Base-by-base conservation (phyloP, 2,113 vertebrate genomes). In the Notothenia rossii region DNA sequence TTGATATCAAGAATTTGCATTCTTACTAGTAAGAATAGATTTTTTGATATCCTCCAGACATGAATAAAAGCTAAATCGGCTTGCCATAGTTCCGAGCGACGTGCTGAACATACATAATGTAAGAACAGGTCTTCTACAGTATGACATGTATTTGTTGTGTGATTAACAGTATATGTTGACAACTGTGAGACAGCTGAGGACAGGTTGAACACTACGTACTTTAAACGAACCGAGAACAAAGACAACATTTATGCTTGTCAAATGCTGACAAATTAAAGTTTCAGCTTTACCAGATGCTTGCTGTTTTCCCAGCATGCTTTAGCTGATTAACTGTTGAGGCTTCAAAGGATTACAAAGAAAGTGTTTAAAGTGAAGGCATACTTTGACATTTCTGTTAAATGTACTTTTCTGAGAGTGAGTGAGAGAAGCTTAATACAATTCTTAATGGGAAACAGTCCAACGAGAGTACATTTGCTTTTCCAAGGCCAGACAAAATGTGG, bases 261-360 rank as follows among this genome's bases (percentile, higher is more conserved):
- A n/a, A n/a, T n/a, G n/a, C n/a, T n/a, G n/a, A n/a, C 20, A 77
- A 51, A 60, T 25, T 61, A 12, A 10, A 62, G 51, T 36, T 77
- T 54, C 49, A 62, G 49, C 13, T 17, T 54, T 22, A 48, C 22
- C 22, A 33, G 56, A 8, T 70, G 29, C 25, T 20, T 10, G 7
- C 22, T 33, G 40, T 45, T 18, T 25, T 48, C 43, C 9, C 25
- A 49, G 15, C 7, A 2, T 50, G 17, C 15, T 51, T 60, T 60
- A 9, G 29, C n/a, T 62, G 17, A 50, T 17, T 15, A 20, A 46
- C 56, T 36, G 13, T 2, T 3, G n/a, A 49, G 7, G 51, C 51
- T 15, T 0, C 4, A 13, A 55, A 10, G 18, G 3, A 43, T 43
- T 12, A 51, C 15, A 36, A 53, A 50, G 25, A 18, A 66, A 36